Base-by-base conservation (phyloP, 92 coral and sea anemone species). In the Bergia puertoricense region DNA sequence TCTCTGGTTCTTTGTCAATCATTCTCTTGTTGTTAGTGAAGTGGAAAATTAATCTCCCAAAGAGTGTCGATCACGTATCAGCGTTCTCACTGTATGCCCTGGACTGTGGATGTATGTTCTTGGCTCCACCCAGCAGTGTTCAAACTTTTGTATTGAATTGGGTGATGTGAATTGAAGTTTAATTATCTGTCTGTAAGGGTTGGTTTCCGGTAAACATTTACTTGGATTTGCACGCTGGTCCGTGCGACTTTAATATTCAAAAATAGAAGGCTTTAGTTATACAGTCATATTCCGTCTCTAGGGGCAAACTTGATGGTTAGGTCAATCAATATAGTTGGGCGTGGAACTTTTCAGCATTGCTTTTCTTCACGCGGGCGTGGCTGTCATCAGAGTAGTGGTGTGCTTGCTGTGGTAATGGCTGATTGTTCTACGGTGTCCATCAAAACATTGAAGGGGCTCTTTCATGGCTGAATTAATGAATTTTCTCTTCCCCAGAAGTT, bases 341-440 rank as follows among this genome's bases (percentile, higher is more conserved):
- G 54, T 85, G 81, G 51, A 85, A 85, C 39, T 73, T 80, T 6
- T 72, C 66, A 22, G 72, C 71, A 10, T 40, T 36, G 6, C 43
- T 54, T 15, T 45, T 13, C 38, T 73, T 85, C 6, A 72, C 37
- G 43, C 88, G 72, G n/a, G 88, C 8, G 74, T 84, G 88, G 54
- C 79, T 84, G 74, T 84, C 88, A 65, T 73, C 81, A 41, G 51
- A 79, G 6, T 59, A 73, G 67, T 18, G 88, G 72, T n/a, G 36
- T 54, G 36, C 18, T 56, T 22, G 69, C 79, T 38, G 88, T 85
- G 30, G 88, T 2, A 11, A 85, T 39, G n/a, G 81, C 81, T 40
- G 23, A 65, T 85, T 85, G 77, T 40, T 85, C 88, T 41, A 85
- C 56, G 4, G 71, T 30, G 65, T 85, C 88, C 88, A 85, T 43